Base-by-base conservation (phyloP, 2,113 vertebrate genomes). In the Tachuris rubrigastra region DNA sequence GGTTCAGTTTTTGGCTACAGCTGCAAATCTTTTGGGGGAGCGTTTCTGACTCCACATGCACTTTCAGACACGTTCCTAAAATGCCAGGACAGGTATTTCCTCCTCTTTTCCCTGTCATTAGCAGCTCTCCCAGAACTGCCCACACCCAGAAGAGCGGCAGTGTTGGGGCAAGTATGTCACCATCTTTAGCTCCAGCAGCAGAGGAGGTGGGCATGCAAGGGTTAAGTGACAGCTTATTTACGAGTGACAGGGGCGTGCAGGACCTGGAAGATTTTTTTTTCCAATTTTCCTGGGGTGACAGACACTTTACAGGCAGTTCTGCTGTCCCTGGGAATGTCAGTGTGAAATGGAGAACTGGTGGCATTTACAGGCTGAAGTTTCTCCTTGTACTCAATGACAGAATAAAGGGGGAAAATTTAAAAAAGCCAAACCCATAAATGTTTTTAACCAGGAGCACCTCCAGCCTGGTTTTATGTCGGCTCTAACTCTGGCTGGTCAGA, bases 341-440 rank as follows among this genome's bases (percentile, higher is more conserved):
- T 73, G 58, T 76, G 94, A 93, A 71, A 86, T 46, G 60, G 73
- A 84, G 56, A 88, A 42, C 39, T 0, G 0, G 50, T 71, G 80
- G 65, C 89, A 86, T 90, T 91, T 93, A 84, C 66, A 86, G 65
- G 10, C 47, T 92, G 56, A 95, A 49, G 63, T 59, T 89, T 87
- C 83, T 86, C 73, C 89, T 90, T 93, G 79, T 81, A n/a, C 59
- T 74, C 53, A 74, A 19, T 73, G 62, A 90, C 50, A 88, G 69
- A 85, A 87, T 62, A 80, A 77, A 75, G 52, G 39, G 33, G 12
- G 1, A 23, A 46, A 59, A 37, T 33, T 63, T 47, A 13, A 12
- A 49, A 17, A 78, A 50, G 20, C 17, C 35, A 77, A 62, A 41
- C 22, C 23, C 41, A 44, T 0, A 0, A 12, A 25, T 53, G 37